Evolutionary conservation across 2,888 invertebrate species (phyloP), one percentile per base, ranked within the genome.

Genomic region (Eupeodes latifasciatus): DNA sequence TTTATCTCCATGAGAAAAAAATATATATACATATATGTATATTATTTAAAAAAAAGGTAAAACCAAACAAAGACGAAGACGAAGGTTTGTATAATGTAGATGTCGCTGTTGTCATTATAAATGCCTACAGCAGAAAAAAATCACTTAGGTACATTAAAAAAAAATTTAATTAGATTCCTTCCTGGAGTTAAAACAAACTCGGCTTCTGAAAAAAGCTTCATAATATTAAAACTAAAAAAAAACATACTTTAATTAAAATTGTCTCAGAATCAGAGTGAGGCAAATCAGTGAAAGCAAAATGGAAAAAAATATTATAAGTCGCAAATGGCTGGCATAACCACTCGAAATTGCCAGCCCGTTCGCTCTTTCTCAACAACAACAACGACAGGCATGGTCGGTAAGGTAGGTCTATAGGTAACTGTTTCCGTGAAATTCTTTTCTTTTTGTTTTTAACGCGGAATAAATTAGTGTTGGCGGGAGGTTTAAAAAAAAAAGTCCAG

Each of bases 281-380:
- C 14, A 44, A 72, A 19, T 57, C 44, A 27, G 44, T 44, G 44
- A 72, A 44, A 47, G 27, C 59, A 34, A 34, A 55, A 72, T 72
- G 57, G 27, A 47, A 72, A 40, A 57, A 72, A 27, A 27, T 27
- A 72, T 57, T 57, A 27, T 59, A 72, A 72, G 57, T 59, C n/a
- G 72, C 72, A 72, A 71, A 72, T 47, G 72, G 72, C 47, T 47
- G 72, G 72, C 47, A 72, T 59, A 72, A 72, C 57, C 59, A 72
- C 59, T 72, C 16, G 44, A 72, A 71, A 55, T 57, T 40, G 9
- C 5, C 40, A 4, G 4, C n/a, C 40, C 40, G 40, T 40, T 40
- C 40, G 5, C 40, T 4, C 57, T 27, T n/a, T 47, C 47, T 27
- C 47, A 72, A 40, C 7, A 6, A 40, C 40, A 7, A 40, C 40